phyloP scores from a whole-genome alignment of 1,140 invertebrate genomes.

The Gryon sp. region DNA sequence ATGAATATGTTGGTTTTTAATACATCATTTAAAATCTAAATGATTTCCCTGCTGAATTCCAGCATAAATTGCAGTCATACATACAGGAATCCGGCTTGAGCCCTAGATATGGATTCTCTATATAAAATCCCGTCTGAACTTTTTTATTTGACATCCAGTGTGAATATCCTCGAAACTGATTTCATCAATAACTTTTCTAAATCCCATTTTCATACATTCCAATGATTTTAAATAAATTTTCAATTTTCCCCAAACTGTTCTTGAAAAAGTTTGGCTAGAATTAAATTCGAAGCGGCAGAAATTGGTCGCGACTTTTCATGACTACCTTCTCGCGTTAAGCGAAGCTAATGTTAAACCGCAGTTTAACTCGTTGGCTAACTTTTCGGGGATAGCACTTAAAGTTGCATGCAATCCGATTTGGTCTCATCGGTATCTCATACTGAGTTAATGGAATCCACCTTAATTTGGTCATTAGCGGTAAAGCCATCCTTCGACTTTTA shows the following conservation, averaged over 20 bases:
- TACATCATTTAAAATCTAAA: too few relatives aligned
- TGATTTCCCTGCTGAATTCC: too few relatives aligned
- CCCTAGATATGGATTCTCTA: too few relatives aligned
- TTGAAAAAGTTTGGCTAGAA: not conserved
- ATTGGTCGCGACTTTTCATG: conserved; percentile 12
- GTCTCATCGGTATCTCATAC: conserved; percentile 15
- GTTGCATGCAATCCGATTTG: conserved; percentile 21
- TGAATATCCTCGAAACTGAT: too few relatives aligned
- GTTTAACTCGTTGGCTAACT: conserved; percentile 30
- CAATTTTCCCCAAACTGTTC: not conserved
- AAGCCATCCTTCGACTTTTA: not conserved
- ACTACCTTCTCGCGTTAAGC: conserved; percentile 23
- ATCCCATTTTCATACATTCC: not conserved
- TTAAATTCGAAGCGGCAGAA: conserved; percentile 11
- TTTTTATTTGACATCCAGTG: too few relatives aligned
- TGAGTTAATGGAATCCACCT: conserved; percentile 20
- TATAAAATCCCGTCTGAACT: too few relatives aligned
- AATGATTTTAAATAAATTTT: not conserved
- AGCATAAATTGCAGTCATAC: too few relatives aligned
- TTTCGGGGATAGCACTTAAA: conserved; percentile 21
- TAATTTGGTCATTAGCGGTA: conserved; percentile 1
- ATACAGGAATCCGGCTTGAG: too few relatives aligned
- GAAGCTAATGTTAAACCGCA: conserved; percentile 20
- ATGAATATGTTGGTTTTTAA: too few relatives aligned
- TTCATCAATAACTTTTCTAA: not conserved